Evolutionary conservation across 2,888 invertebrate genomes (phyloP).

Genomic region (Lasioglossum zephyrum): DNA sequence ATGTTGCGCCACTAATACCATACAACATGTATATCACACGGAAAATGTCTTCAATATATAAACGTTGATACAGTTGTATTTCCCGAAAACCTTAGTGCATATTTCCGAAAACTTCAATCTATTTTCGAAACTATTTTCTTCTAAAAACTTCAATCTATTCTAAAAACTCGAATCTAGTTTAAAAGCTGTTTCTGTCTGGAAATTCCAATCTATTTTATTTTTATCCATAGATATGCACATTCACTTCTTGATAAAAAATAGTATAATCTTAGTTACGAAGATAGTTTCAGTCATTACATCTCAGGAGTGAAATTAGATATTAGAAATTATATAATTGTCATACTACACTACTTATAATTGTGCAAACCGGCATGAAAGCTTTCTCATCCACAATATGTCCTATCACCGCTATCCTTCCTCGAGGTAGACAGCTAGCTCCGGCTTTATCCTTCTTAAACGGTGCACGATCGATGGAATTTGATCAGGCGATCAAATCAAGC

Average conservation of each 20-base stretch:
- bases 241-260: no score
- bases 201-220: neutral
- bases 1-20: neutral
- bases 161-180: neutral
- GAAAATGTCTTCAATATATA: neutral
- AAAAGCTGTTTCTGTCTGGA: neutral
- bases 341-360: neutral
- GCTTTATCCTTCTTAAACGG: neutral
- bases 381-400: neutral
- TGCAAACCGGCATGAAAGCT: neutral
- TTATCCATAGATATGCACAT: no score
- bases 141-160: neutral
- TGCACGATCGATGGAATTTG: conserved; percentile 20
- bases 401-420: neutral
- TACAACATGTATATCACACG: neutral
- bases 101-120: neutral
- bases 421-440: neutral
- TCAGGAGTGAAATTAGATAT: neutral
- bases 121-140: neutral
- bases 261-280: no score
- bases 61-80: neutral
- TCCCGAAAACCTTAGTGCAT: neutral
- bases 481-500: conserved; percentile 22
- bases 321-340: neutral
- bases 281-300: no score